phyloP scores from a whole-genome alignment of 2,888 invertebrate species.

The Gymnocheta viridis region DNA sequence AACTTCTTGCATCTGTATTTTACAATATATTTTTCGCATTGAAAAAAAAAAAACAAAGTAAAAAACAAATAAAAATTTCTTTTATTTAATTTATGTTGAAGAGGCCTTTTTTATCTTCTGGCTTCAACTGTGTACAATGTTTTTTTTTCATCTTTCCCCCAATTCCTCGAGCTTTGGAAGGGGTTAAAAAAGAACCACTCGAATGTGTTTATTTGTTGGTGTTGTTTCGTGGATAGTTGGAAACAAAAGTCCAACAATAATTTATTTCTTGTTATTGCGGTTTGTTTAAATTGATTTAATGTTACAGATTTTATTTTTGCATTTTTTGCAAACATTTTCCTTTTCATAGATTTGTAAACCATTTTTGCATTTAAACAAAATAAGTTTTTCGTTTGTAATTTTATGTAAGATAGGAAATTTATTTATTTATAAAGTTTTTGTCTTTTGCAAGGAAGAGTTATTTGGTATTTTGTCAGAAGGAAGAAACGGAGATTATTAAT shows the following conservation, averaged over 20 bases:
- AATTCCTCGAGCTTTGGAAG: neutral
- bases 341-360: conserved; percentile 5
- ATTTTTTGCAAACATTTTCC: neutral
- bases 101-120: conserved; percentile 14
- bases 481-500: too few species aligned
- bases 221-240: conserved; percentile 18
- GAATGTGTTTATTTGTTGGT: conserved; percentile 25
- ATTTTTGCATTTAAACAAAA: conserved; percentile 37
- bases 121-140: neutral
- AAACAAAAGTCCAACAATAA: conserved; percentile 48
- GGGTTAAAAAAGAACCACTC: conserved; percentile 14
- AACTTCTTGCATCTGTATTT: neutral
- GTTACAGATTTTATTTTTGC: conserved; percentile 60
- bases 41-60: conserved; percentile 11
- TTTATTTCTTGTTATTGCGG: conserved; percentile 68
- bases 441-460: too few species aligned
- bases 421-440: neutral
- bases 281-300: conserved; percentile 68
- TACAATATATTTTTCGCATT: neutral
- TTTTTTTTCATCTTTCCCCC: conserved; percentile 2
- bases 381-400: conserved; percentile 17
- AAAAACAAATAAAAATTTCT: too few species aligned
- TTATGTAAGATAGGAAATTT: conserved; percentile 5
- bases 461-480: neutral
- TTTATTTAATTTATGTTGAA: conserved; percentile 36